Evolutionary conservation across 2,888 invertebrate genomes (phyloP).

Genomic region (Exephanes ischioxanthus): DNA sequence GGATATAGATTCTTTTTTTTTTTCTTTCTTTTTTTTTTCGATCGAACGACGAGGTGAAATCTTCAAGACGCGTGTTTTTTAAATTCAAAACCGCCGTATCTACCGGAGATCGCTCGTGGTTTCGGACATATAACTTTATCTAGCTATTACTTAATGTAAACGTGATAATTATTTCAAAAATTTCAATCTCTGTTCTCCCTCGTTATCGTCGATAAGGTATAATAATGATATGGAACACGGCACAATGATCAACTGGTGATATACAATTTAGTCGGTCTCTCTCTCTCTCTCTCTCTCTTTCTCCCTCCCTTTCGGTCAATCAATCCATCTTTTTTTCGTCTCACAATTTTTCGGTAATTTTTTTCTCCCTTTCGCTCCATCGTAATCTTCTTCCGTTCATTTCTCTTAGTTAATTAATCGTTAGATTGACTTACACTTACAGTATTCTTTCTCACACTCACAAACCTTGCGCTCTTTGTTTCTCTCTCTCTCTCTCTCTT

Average conservation of each 20-base stretch:
- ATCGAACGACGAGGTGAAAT: slow-evolving; percentile 30
- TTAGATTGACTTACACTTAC: slow-evolving; percentile 65
- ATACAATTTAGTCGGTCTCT: slow-evolving; percentile 72
- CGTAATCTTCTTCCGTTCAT: slow-evolving; percentile 54
- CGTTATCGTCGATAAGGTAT: slow-evolving; percentile 67
- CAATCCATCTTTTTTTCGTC: not conserved
- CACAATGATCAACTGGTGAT: slow-evolving; percentile 79
- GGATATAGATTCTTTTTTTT: slow-evolving; percentile 8
- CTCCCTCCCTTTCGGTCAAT: slow-evolving; percentile 18
- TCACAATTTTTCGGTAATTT: slow-evolving; percentile 32
- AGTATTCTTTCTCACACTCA: slow-evolving; percentile 66
- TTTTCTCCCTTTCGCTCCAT: slow-evolving; percentile 25
- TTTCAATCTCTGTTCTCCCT: slow-evolving; percentile 65
- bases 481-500: slow-evolving; percentile 12
- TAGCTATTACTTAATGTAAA: slow-evolving; percentile 68
- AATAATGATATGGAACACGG: slow-evolving; percentile 81
- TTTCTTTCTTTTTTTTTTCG: not conserved
- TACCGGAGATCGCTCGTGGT: slow-evolving; percentile 64
- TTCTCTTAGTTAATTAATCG: slow-evolving; percentile 63
- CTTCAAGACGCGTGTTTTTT: slow-evolving; percentile 38
- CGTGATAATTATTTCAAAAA: slow-evolving; percentile 66
- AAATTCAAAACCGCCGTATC: slow-evolving; percentile 45
- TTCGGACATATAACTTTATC: slow-evolving; percentile 67
- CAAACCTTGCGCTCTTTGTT: slow-evolving; percentile 49
- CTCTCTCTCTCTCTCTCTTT: slow-evolving; percentile 44